Evolutionary conservation across 2,888 invertebrate genomes (phyloP).

Genomic region (Drosophila melanosoma): DNA sequence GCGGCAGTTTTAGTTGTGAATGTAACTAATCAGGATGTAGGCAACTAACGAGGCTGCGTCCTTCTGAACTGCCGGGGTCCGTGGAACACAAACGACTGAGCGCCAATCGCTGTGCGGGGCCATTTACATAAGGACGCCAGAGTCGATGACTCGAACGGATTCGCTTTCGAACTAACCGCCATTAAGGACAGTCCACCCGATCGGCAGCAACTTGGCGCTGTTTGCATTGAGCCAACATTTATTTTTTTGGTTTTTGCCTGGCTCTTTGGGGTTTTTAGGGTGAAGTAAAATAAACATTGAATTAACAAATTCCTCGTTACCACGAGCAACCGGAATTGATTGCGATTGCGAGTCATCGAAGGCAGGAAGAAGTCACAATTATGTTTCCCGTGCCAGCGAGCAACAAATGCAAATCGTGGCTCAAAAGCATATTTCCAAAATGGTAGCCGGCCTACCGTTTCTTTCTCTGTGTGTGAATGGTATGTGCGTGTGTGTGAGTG

Average conservation of each 20-base stretch:
- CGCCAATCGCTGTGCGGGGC: slow-evolving; percentile 39
- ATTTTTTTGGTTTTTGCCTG: slow-evolving; percentile 1
- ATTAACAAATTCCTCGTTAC: slow-evolving; percentile 85
- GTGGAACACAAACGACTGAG: slow-evolving; percentile 65
- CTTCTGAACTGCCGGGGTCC: slow-evolving; percentile 53
- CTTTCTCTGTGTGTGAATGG: background rate
- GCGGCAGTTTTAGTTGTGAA: slow-evolving; percentile 16
- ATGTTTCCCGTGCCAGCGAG: slow-evolving; percentile 75
- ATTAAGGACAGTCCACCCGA: slow-evolving; percentile 45
- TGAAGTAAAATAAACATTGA: slow-evolving; percentile 80
- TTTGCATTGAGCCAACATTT: slow-evolving; percentile 22
- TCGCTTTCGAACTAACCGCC: slow-evolving; percentile 53
- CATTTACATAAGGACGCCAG: slow-evolving; percentile 48
- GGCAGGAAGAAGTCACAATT: slow-evolving; percentile 64
- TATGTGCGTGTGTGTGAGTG: slow-evolving; percentile 7
- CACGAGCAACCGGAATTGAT: slow-evolving; percentile 82
- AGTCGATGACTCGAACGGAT: slow-evolving; percentile 29
- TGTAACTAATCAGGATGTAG: slow-evolving; percentile 40
- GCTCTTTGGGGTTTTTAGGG: slow-evolving; percentile 56
- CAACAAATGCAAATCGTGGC: slow-evolving; percentile 79
- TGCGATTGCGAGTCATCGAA: slow-evolving; percentile 64
- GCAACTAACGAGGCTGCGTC: slow-evolving; percentile 15
- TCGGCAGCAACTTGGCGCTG: slow-evolving; percentile 45
- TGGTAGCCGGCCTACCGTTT: slow-evolving; percentile 29
- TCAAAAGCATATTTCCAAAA: slow-evolving; percentile 42